Base-by-base conservation (phyloP, 2,888 invertebrate species). In the Poecilobothrus nobilitatus region DNA sequence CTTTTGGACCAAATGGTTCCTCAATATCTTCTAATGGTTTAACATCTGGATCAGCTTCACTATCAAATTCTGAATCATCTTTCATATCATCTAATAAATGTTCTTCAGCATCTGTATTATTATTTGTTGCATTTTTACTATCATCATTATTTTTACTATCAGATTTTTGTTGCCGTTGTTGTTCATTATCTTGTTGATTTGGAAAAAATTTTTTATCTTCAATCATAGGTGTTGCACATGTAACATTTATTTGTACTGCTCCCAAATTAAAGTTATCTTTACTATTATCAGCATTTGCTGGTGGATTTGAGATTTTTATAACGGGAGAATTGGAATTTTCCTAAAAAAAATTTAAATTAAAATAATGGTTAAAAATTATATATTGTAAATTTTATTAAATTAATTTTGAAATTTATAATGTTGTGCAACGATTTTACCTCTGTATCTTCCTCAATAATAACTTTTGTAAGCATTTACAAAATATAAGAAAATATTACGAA, bases 161-260 rank as follows among this genome's bases (percentile, higher is more conserved):
- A 18, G 53, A 53, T 69, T 73, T 73, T 68, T 73, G 70, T 67
- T 70, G 64, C 63, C 53, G 63, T 65, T 69, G 66, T 34, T 53
- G 20, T 63, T 69, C 70, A 71, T 70, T 70, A 71, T 66, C 69
- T 18, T 70, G 65, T 70, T 67, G 67, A 33, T 67, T 68, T 68
- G 70, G 65, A 67, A 72, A 64, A 68, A 68, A 65, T 22, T 65
- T 68, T 68, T 63, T 70, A 78, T 93, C 92, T 82, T 95, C 95
- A 76, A 89, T 84, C 91, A 93, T 93, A 65, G 95, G 95, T 64
- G 95, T 95, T 73, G 95, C 95, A 68, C 94, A 94, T 66, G 95
- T 95, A 80, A 95, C 94, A 70, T 94, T 93, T 75, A 95, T 95
- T 81, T 93, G 91, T 68, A 92, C 93, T 75, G 92, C 92, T 72